Evolutionary conservation across 1,140 invertebrate genomes (phyloP).

Genomic region (Zaprionus taronus): DNA sequence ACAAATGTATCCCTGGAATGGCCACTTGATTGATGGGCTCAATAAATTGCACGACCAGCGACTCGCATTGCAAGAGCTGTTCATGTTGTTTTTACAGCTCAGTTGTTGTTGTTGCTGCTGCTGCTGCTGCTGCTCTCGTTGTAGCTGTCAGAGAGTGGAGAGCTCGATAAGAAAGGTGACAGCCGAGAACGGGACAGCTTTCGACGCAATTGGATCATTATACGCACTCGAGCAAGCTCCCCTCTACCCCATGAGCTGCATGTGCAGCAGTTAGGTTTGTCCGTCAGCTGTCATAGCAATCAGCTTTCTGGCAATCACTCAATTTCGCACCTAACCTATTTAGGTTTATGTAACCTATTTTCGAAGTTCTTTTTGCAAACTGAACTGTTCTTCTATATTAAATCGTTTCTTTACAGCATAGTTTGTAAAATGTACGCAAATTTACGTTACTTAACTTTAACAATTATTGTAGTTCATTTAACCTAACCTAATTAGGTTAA

Average conservation of each 20-base stretch:
- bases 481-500: too few relatives aligned
- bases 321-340: constrained; percentile 3
- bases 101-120: neutral
- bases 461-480: too few relatives aligned
- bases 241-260: neutral
- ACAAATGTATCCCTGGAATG: constrained; percentile 62
- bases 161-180: constrained; percentile 64
- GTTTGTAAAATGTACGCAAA: too few relatives aligned
- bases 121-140: constrained; percentile 32
- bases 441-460: too few relatives aligned
- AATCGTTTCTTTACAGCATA: too few relatives aligned
- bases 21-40: constrained; percentile 78
- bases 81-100: constrained; percentile 36
- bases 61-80: constrained; percentile 41
- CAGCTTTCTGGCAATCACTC: constrained; percentile 9
- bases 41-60: constrained; percentile 74
- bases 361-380: too few relatives aligned
- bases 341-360: too few relatives aligned
- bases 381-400: too few relatives aligned
- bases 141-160: constrained; percentile 26
- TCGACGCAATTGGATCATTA: constrained; percentile 43
- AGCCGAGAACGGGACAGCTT: constrained; percentile 41
- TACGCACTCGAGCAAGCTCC: neutral
- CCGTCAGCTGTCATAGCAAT: constrained; percentile 4
- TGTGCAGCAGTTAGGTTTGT: constrained; percentile 16